Percentiles rank a stretch among this genome's conserved stretches.
Conservation (phyloP, 2,797 vertebrate genomes). For the Helicolenus hilgendorfi region DNA sequence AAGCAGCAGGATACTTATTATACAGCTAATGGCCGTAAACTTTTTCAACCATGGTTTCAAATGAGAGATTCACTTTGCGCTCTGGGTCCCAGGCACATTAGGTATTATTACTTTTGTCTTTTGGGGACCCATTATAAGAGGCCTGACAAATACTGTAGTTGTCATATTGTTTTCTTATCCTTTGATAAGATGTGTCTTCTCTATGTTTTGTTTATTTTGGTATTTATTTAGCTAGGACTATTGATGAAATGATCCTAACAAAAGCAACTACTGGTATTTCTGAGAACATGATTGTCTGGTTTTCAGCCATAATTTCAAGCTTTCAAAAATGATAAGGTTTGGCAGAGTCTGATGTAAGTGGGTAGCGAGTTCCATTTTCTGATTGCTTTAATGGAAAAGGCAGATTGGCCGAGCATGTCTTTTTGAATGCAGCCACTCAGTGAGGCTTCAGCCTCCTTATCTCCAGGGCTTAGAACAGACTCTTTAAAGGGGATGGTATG, state of each 20-base stretch:
- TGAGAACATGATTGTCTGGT: slow-evolving; percentile 9
- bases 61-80: slow-evolving; percentile 5
- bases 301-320: slow-evolving; percentile 37
- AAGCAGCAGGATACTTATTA: slow-evolving; percentile 31
- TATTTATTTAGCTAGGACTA: slow-evolving; percentile 1
- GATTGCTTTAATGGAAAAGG: slow-evolving; percentile 60
- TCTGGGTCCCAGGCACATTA: slow-evolving; percentile 19
- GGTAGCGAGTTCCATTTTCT: slow-evolving; percentile 37
- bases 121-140: slow-evolving; percentile 27
- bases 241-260: slow-evolving; percentile 3
- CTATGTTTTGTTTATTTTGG: not conserved
- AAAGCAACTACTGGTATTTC: not conserved
- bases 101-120: slow-evolving; percentile 42
- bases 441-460: slow-evolving; percentile 56
- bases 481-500: slow-evolving; percentile 33
- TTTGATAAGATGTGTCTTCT: not conserved
- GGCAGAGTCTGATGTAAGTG: slow-evolving; percentile 36
- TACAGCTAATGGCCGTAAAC: slow-evolving; percentile 6
- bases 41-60: slow-evolving; percentile 24
- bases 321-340: slow-evolving; percentile 48
- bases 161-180: slow-evolving; percentile 1
- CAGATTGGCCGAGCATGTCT: slow-evolving; percentile 46
- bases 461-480: slow-evolving; percentile 46
- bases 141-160: not conserved
- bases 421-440: slow-evolving; percentile 48